Base-by-base conservation (phyloP, 2,888 invertebrate genomes). In the Diaphora mendica region DNA sequence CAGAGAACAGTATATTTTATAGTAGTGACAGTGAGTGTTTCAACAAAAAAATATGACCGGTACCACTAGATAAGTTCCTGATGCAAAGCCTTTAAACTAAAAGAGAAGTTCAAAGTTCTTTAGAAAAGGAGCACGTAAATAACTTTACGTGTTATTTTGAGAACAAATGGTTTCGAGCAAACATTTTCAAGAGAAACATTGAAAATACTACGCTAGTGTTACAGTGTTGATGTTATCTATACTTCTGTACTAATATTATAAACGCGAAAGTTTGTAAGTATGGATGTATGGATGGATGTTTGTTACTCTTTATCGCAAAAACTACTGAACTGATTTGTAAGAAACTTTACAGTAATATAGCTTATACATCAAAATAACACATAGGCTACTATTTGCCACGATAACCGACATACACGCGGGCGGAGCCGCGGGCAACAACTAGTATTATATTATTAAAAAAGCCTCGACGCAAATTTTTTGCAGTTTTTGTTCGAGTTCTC, bases 91-190 rank as follows among this genome's bases (percentile, higher is more conserved):
- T 85, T 88, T 85, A 87, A 89, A 89, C 86, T 87, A 87, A 89
- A 87, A 87, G 84, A 89, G 88, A 89, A 90, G 83, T 89, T 88
- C 77, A 79, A 80, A 82, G 82, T 81, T 88, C 82, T 85, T 87
- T 88, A 87, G 88, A 89, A 87, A 90, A 88, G 89, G 81, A 86
- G 84, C 79, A 86, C 86, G 89, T 87, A 91, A 92, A 92, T 89
- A 91, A 92, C 86, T 93, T 92, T 91, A 89, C 87, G 90, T 89
- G 89, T 88, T 90, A 92, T 92, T 93, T 92, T 88, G 86, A 82
- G 91, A 92, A 92, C 91, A 91, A 91, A 91, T 89, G 89, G 90
- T 87, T 84, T 83, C 84, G 83, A 86, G 86, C 82, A 78, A 86
- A 82, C 87, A 85, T 88, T 88, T 85, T 79, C 85, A 76, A 81